These are phyloP conservation scores for Auanema sp. DNA, from an alignment of 2,888 invertebrate species.

Conservation along the genomic window DNA sequence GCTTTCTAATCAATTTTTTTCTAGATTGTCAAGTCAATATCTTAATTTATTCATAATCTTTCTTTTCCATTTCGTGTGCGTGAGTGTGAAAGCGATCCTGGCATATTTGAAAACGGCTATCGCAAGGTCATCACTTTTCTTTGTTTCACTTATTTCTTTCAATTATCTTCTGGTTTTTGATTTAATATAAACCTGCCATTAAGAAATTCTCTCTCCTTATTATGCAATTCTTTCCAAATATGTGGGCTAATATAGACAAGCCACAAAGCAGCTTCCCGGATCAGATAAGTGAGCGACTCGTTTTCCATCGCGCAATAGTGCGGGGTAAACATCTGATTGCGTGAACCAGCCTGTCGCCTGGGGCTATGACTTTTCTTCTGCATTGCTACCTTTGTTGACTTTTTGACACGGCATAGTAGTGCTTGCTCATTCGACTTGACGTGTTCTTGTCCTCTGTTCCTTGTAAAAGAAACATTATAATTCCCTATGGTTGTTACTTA, in stretches of 20 bases:
- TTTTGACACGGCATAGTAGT: constrained; percentile 1
- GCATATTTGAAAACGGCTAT: constrained; percentile 4
- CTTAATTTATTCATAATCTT: constrained; percentile 2
- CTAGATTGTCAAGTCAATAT: neutral
- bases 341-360: constrained; percentile 19
- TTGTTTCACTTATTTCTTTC: no score
- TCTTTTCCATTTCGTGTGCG: constrained; percentile 1
- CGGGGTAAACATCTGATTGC: constrained; percentile 24
- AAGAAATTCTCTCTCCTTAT: constrained; percentile 4
- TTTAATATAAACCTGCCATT: constrained; percentile 5
- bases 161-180: no score
- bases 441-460: neutral
- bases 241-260: constrained; percentile 16
- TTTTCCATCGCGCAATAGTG: constrained; percentile 22
- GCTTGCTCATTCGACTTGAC: neutral
- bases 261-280: constrained; percentile 18
- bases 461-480: neutral
- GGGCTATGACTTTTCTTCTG: constrained; percentile 1
- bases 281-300: constrained; percentile 22
- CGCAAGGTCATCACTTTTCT: no score
- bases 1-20: neutral
- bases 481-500: neutral
- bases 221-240: constrained; percentile 6
- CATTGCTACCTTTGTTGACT: neutral
- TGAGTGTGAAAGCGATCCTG: neutral